These are phyloP conservation scores for Heterocephalus glaber DNA, from an alignment of 2,113 vertebrate species.

Conservation along the genomic window DNA sequence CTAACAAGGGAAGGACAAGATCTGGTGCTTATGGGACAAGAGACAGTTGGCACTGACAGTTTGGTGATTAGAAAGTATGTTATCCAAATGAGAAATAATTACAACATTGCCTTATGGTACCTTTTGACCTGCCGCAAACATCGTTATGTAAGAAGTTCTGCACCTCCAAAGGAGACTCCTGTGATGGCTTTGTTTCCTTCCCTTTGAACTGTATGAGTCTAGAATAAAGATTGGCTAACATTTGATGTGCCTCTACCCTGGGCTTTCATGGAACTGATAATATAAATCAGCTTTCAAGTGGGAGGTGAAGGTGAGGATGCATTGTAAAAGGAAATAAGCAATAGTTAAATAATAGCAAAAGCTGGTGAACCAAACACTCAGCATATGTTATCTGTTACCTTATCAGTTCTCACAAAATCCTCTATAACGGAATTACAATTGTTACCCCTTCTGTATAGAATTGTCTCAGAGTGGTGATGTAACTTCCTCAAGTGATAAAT, in stretches of 20 bases:
- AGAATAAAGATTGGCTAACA: neutral
- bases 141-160: neutral
- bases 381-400: neutral
- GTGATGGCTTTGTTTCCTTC: neutral
- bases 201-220: neutral
- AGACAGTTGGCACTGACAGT: neutral
- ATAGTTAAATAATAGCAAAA: neutral
- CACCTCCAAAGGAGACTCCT: neutral
- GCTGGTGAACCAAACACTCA: neutral
- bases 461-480: neutral
- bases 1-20: neutral
- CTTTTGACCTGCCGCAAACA: neutral
- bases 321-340: neutral
- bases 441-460: neutral
- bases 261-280: neutral
- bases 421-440: neutral
- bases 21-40: neutral
- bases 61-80: neutral
- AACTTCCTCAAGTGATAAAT: neutral
- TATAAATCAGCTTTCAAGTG: neutral
- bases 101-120: neutral
- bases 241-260: neutral
- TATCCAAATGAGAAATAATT: neutral
- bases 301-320: neutral
- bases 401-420: neutral